Base-by-base conservation (phyloP, 2,888 invertebrate species). In the Cyrtodaria siliqua region DNA sequence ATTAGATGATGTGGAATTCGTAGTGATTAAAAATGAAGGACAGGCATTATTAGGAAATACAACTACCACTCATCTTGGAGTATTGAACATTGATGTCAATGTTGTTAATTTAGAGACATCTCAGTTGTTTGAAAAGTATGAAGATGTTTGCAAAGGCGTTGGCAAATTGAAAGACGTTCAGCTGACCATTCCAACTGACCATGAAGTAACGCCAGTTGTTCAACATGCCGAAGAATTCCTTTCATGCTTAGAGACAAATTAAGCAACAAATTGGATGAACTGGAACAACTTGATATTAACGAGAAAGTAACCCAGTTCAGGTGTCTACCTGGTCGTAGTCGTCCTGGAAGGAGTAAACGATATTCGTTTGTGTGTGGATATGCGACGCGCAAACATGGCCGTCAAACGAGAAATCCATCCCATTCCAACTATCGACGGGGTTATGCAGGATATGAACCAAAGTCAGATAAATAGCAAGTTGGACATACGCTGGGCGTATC, bases 291-390 rank as follows among this genome's bases (percentile, higher is more conserved):
- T n/a, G 26, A 80, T 16, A 40, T 77, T 40, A 64, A 82, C 6
- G 67, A 84, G 57, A n/a, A 66, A 26, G 12, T 69, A 80, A 18
- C 80, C 82, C 9, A 80, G 59, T 29, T 50, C 64, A 16, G 84
- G 83, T 83, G 73, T 84, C 9, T 76, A 72, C 29, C 79, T 79
- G 23, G 55, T 79, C 2, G 79, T 84, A 2, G 70, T 72, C 16
- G 83, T 79, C 9, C 84, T 77, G 1, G 84, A 83, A 63, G 57
- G 47, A 16, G 57, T 67, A n/a, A 66, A 69, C 16, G 80, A 86
- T 29, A 68, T 85, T 20, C 18, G 84, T 24, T 42, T 82, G 3
- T 82, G 81, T 56, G 68, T 85, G 0, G 82, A 83, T 38, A 83
- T 82, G 82, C 29, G 79, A 27, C 42, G 49, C 38, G 67, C 76